Evolutionary conservation across 2,797 vertebrate genomes (phyloP), one percentile per base, ranked within the genome.

Genomic region (Takifugu ocellatus): DNA sequence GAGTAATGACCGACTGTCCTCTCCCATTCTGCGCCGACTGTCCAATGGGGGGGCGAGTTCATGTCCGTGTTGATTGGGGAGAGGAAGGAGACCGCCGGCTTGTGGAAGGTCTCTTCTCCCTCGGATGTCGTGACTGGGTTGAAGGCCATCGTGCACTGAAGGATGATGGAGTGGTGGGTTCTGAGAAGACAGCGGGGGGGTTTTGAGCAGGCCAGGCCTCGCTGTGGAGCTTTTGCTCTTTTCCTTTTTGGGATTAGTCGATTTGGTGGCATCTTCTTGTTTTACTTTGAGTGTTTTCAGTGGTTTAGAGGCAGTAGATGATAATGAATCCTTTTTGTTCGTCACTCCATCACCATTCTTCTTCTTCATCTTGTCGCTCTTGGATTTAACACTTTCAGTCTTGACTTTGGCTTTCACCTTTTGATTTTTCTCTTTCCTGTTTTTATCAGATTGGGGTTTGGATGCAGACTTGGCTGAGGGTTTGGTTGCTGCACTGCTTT

Each of bases 311-410:
- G 36, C 53, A 3, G 83, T 78, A 0, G 81, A 70, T 0, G 82
- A 77, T 4, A 73, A 73, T 2, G 81, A 66, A 0, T 90, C 89
- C 52, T 66, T 89, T 53, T 86, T 89, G 39, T 63, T 25, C 15
- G 51, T 51, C 2, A 33, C 53, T 5, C 0, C 33, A 1, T 88
- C 88, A 3, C 15, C 92, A 0, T 84, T 69, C 78, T 92, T 97
- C 50, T 93, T 90, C 77, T 96, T 99, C 5, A 86, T 70, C 67
- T 96, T 98, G 10, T 98, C 96, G 0, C 71, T 33, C 78, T 95
- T 99, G 3, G 71, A 82, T 86, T 95, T 98, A 6, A 90, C 84
- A 29, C 78, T 89, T 24, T 99, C 96, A 0, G 91, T 89, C 75
- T 92, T 95, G 31, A 92, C 93, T 75, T 96, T 98, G 48, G 94